phyloP scores from a whole-genome alignment of 2,888 invertebrate species.

The Mesopsocus fuscifrons region DNA sequence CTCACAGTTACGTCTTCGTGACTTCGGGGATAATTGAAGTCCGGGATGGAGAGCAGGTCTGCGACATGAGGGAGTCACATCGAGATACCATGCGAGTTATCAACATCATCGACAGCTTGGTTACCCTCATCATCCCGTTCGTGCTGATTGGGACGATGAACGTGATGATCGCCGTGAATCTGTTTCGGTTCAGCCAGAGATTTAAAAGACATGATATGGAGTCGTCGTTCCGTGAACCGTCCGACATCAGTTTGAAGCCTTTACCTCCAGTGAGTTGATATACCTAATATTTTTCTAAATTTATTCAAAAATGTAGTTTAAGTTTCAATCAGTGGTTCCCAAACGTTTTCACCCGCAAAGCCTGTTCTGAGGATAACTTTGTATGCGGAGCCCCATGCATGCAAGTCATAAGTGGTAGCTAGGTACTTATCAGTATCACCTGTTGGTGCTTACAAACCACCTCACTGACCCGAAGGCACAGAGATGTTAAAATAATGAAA shows the following conservation, averaged over 20 bases:
- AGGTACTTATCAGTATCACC: too few relatives aligned
- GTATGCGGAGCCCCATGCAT: too few relatives aligned
- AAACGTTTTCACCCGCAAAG: neutral
- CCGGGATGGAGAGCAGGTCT: conserved; percentile 24
- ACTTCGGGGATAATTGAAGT: conserved; percentile 25
- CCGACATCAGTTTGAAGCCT: conserved; percentile 26
- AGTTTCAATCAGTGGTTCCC: neutral
- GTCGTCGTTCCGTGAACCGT: conserved; percentile 23
- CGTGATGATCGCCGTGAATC: conserved; percentile 35
- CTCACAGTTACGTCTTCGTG: conserved; percentile 28
- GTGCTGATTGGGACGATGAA: conserved; percentile 41
- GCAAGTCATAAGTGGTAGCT: too few relatives aligned
- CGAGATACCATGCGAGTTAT: conserved; percentile 31
- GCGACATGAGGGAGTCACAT: conserved; percentile 31
- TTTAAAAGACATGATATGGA: conserved; percentile 24
- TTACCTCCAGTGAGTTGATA: conserved; percentile 27
- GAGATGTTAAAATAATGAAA: too few relatives aligned
- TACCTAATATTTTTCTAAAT: conserved; percentile 11
- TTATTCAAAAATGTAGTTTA: too few relatives aligned
- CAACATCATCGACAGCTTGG: conserved; percentile 38
- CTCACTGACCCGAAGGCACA: too few relatives aligned
- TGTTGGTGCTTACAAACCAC: too few relatives aligned
- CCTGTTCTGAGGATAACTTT: conserved; percentile 2
- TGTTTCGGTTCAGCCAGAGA: conserved; percentile 28
- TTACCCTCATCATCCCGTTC: conserved; percentile 39